These are phyloP conservation scores for Malachius bipustulatus DNA, from an alignment of 2,888 invertebrate species.

Conservation along the genomic window DNA sequence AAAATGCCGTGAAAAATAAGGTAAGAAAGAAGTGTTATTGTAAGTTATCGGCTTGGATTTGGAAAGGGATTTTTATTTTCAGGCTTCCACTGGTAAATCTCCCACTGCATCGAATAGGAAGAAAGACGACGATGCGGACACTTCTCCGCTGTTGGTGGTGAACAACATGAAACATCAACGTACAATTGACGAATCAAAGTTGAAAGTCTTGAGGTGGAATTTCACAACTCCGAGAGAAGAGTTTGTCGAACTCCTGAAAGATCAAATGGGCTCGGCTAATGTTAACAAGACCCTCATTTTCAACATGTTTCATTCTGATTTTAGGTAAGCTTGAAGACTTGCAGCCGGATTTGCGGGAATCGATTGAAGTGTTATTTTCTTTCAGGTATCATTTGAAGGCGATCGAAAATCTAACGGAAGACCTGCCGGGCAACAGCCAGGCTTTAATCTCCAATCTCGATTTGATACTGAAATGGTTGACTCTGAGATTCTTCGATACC, in stretches of 20 bases:
- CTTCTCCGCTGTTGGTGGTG: constrained; percentile 61
- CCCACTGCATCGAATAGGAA: constrained; percentile 47
- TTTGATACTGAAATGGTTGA: constrained; percentile 91
- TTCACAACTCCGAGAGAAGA: constrained; percentile 88
- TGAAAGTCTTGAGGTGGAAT: constrained; percentile 91
- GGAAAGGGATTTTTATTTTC: not conserved
- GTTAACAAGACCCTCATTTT: constrained; percentile 76
- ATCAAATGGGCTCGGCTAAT: constrained; percentile 80
- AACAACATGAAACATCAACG: constrained; percentile 88
- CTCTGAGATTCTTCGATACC: constrained; percentile 94
- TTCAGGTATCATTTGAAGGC: constrained; percentile 88
- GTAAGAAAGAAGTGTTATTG: constrained; percentile 32
- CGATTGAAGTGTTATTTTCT: constrained; percentile 12
- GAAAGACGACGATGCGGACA: constrained; percentile 78
- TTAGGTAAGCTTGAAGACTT: constrained; percentile 56
- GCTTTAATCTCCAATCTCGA: constrained; percentile 85
- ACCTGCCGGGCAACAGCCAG: constrained; percentile 63
- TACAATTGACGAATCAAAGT: constrained; percentile 84
- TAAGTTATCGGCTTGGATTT: not conserved
- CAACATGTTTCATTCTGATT: constrained; percentile 93
- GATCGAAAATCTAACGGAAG: constrained; percentile 78
- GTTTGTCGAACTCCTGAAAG: constrained; percentile 82
- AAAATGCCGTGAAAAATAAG: constrained; percentile 44
- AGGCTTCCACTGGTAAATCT: constrained; percentile 20
- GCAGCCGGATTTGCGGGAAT: too few species aligned